Percentiles rank a stretch among this genome's conserved stretches.
phyloP scores from a whole-genome alignment of 2,797 vertebrate genomes.

The Spondyliosoma cantharus region DNA sequence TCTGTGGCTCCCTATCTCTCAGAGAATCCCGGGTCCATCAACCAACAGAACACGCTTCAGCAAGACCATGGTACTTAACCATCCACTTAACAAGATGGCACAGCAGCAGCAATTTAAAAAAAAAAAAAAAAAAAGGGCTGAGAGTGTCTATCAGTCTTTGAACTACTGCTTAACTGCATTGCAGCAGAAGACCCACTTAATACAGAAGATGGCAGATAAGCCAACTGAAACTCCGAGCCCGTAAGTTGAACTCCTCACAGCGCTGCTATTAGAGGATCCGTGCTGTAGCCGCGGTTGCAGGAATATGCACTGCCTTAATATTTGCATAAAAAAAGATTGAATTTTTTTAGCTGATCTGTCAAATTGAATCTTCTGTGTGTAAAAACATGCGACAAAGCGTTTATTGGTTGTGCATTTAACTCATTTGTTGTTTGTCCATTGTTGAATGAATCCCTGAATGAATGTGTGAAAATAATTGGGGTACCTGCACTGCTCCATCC shows the following conservation, averaged over 20 bases:
- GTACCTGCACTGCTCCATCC: neutral
- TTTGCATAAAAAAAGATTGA: conserved; percentile 7
- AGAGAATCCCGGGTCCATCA: conserved; percentile 60
- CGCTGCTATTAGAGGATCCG: conserved; percentile 13
- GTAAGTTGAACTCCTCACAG: conserved; percentile 40
- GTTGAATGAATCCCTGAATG: neutral
- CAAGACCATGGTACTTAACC: conserved; percentile 65
- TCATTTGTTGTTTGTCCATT: neutral
- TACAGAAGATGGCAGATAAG: conserved; percentile 67
- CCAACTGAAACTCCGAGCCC: conserved; percentile 46
- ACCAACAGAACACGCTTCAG: conserved; percentile 59
- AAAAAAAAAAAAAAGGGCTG: conserved; percentile 23
- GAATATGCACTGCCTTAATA: neutral
- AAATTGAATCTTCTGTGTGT: neutral
- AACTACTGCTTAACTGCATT: conserved; percentile 67
- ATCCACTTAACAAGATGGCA: conserved; percentile 74
- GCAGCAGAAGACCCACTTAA: conserved; percentile 66
- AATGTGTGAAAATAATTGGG: neutral
- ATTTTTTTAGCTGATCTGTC: conserved; percentile 1
- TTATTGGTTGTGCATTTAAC: neutral
- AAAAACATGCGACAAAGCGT: neutral
- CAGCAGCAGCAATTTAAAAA: conserved; percentile 64
- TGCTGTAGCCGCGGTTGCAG: neutral
- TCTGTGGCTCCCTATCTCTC: conserved; percentile 46
- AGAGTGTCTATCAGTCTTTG: conserved; percentile 68